A percentile compares a stretch with the other conserved stretches of the same genome.
Evolutionary conservation across 2,888 invertebrate genomes (phyloP).

Genomic region (Dioctria rufipes): DNA sequence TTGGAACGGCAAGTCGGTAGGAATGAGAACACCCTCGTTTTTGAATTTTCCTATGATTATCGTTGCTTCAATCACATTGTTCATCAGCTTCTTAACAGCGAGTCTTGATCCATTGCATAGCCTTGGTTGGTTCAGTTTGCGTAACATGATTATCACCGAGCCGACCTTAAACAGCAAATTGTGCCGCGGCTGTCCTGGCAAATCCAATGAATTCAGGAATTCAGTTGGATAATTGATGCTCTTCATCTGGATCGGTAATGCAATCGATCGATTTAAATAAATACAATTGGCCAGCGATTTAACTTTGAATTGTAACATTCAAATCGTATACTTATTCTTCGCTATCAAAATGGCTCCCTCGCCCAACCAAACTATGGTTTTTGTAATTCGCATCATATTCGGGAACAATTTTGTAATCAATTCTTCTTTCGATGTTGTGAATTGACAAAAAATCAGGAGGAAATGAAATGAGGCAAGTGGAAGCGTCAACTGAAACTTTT

Average conservation of each 20-base stretch:
- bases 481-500: slow-evolving; percentile 60
- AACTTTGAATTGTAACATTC: too few species aligned
- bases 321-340: slow-evolving; percentile 57
- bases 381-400: too few species aligned
- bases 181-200: slow-evolving; percentile 58
- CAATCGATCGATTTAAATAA: slow-evolving; percentile 54
- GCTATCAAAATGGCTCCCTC: slow-evolving; percentile 59
- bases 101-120: slow-evolving; percentile 63
- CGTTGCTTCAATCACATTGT: slow-evolving; percentile 62
- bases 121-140: slow-evolving; percentile 62
- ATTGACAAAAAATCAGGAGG: slow-evolving; percentile 61
- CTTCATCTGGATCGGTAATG: slow-evolving; percentile 39
- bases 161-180: slow-evolving; percentile 62
- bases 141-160: slow-evolving; percentile 60
- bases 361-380: slow-evolving; percentile 61
- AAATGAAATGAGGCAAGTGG: slow-evolving; percentile 60
- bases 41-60: too few species aligned
- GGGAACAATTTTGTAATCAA: slow-evolving; percentile 63
- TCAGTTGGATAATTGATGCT: slow-evolving; percentile 57
- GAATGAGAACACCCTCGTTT: too few species aligned
- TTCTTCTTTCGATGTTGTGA: slow-evolving; percentile 58
- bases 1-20: too few species aligned
- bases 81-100: slow-evolving; percentile 61
- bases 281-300: slow-evolving; percentile 31
- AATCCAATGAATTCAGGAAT: slow-evolving; percentile 60